These are phyloP conservation scores for Eupleurogrammus muticus DNA, from an alignment of 2,797 vertebrate genomes.

Conservation along the genomic window DNA sequence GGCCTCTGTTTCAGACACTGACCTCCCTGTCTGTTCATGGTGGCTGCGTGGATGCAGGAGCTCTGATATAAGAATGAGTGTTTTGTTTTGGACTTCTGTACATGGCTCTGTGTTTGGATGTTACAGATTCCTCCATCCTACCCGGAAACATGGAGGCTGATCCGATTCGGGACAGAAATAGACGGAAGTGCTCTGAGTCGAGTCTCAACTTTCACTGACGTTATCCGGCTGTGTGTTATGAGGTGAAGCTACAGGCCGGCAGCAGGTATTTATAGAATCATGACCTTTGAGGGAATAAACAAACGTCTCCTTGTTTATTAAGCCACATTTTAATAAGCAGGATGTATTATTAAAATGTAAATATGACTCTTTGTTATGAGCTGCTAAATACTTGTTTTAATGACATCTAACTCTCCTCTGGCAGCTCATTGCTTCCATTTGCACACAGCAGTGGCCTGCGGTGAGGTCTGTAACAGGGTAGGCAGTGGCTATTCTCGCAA, in stretches of 20 bases:
- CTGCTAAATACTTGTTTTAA: not conserved
- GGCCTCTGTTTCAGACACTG: no score
- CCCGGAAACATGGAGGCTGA: not conserved
- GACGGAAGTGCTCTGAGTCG: not conserved
- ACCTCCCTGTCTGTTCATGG: no score
- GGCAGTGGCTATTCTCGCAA: no score
- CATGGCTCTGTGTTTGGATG: not conserved
- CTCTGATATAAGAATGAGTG: no score
- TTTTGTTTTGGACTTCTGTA: no score
- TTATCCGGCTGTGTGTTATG: slow-evolving; percentile 6
- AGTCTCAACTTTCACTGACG: slow-evolving; percentile 18
- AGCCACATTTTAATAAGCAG: not conserved
- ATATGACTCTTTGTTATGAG: not conserved
- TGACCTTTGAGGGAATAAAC: not conserved
- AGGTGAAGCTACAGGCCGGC: slow-evolving; percentile 4
- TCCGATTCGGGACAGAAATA: slow-evolving; percentile 22
- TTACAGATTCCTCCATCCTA: not conserved
- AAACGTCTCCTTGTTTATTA: not conserved
- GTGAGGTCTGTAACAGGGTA: no score
- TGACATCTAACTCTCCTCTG: not conserved
- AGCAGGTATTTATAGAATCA: slow-evolving; percentile 1
- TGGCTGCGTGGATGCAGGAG: no score
- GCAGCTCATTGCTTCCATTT: not conserved
- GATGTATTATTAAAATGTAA: slow-evolving; percentile 9
- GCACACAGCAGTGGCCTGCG: no score